Percentiles rank a stretch among this genome's conserved stretches.
phyloP scores from a whole-genome alignment of 2,888 invertebrate genomes.

The Drosophila longiperda region DNA sequence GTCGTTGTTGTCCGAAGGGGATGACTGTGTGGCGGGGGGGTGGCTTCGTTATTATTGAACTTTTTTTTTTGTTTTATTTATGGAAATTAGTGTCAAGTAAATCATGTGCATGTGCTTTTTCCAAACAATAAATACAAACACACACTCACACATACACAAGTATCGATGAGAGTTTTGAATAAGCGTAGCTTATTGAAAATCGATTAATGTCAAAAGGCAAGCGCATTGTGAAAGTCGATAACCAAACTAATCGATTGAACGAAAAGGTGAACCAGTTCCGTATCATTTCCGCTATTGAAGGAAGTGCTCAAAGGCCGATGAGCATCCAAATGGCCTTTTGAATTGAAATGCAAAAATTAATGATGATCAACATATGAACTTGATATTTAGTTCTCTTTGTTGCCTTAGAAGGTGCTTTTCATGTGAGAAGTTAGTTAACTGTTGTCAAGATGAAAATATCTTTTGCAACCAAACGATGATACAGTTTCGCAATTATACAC shows the following conservation, averaged over 20 bases:
- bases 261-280: slow-evolving; percentile 60
- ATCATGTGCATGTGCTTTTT: slow-evolving; percentile 71
- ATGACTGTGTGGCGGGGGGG: background rate
- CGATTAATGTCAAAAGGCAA: slow-evolving; percentile 38
- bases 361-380: slow-evolving; percentile 37
- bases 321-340: slow-evolving; percentile 67
- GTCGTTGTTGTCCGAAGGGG: background rate
- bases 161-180: slow-evolving; percentile 50
- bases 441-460: slow-evolving; percentile 20
- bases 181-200: slow-evolving; percentile 49
- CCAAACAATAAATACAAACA: slow-evolving; percentile 22
- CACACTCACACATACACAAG: background rate
- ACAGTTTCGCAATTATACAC: background rate
- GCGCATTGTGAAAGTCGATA: slow-evolving; percentile 60
- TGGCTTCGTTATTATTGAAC: slow-evolving; percentile 59
- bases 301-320: slow-evolving; percentile 72
- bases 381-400: slow-evolving; percentile 9
- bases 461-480: background rate
- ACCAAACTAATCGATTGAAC: slow-evolving; percentile 27
- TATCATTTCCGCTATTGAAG: slow-evolving; percentile 52
- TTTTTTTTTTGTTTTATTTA: slow-evolving; percentile 73
- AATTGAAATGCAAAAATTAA: slow-evolving; percentile 24
- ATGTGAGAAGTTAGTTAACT: slow-evolving; percentile 26
- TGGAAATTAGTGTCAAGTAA: slow-evolving; percentile 82
- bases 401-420: slow-evolving; percentile 33